Conservation (phyloP, 1,140 invertebrate species). For the Zophobas morio region DNA sequence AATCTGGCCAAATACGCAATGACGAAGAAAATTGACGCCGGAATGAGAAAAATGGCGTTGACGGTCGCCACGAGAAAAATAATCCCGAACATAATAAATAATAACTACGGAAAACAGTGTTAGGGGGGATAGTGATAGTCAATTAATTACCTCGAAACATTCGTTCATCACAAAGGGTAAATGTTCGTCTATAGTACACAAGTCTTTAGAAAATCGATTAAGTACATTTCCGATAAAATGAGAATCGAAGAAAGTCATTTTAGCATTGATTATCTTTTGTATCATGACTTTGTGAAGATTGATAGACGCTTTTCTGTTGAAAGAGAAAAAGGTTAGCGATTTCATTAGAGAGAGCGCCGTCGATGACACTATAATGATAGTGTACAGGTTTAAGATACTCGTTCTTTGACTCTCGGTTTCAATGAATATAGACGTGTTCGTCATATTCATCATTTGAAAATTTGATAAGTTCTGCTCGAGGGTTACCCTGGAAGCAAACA, state of each 20-base stretch:
- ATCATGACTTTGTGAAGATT: constrained; percentile 80
- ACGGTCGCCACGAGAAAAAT: constrained; percentile 56
- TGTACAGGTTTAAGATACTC: constrained; percentile 45
- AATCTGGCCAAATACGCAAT: constrained; percentile 42
- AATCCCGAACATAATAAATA: constrained; percentile 52
- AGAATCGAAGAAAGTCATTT: constrained; percentile 79
- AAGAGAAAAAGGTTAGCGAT: constrained; percentile 66
- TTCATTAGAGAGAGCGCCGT: constrained; percentile 52
- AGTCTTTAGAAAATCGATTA: constrained; percentile 77
- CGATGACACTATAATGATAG: constrained; percentile 40
- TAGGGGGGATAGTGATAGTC: background rate
- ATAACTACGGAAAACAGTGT: constrained; percentile 20
- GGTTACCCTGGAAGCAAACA: constrained; percentile 13
- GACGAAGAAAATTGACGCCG: constrained; percentile 50
- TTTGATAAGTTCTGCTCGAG: constrained; percentile 38
- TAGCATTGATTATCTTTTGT: constrained; percentile 72
- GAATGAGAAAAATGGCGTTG: constrained; percentile 51
- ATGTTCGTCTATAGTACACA: constrained; percentile 77
- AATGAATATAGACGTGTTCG: constrained; percentile 8
- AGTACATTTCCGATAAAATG: constrained; percentile 70
- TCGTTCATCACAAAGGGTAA: constrained; percentile 72
- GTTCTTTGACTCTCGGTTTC: background rate
- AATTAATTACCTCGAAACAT: constrained; percentile 47
- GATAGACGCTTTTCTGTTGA: constrained; percentile 76
- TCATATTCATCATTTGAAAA: constrained; percentile 28